Conservation (phyloP, 2,797 vertebrate species). For the Fundulus diaphanus region DNA sequence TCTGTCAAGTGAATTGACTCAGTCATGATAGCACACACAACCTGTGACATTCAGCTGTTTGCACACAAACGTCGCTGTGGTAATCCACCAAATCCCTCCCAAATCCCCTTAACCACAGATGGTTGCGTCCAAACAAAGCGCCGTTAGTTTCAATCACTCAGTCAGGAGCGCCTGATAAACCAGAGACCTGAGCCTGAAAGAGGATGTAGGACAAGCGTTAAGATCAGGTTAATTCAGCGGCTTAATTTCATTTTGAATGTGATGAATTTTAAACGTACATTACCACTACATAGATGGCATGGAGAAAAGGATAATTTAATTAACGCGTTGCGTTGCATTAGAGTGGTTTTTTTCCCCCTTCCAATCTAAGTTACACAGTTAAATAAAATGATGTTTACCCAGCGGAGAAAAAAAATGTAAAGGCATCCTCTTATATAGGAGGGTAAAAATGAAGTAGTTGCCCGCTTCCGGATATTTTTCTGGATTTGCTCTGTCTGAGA, state of each 20-base stretch:
- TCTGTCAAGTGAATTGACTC: conserved; percentile 63
- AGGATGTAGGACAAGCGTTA: conserved; percentile 10
- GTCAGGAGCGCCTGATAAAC: conserved; percentile 43
- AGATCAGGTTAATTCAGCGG: conserved; percentile 37
- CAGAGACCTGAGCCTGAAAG: conserved; percentile 36
- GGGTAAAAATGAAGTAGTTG: neutral
- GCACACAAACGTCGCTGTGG: conserved; percentile 75
- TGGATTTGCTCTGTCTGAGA: neutral
- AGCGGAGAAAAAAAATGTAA: too few species aligned
- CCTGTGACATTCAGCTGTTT: conserved; percentile 80
- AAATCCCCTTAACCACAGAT: conserved; percentile 80
- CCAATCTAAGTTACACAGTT: neutral
- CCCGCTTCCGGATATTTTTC: neutral
- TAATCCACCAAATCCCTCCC: conserved; percentile 77
- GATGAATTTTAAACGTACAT: conserved; percentile 12
- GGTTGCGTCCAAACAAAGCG: conserved; percentile 76
- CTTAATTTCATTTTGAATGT: conserved; percentile 21
- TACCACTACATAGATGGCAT: neutral
- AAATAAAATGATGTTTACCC: neutral
- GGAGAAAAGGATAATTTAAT: conserved; percentile 2
- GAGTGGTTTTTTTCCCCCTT: conserved; percentile 9
- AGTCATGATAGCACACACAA: conserved; percentile 71
- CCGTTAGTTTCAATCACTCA: conserved; percentile 49
- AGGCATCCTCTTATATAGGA: neutral
- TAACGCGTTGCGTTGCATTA: neutral